Conservation (phyloP, 2,113 vertebrate species). For the Glaucidium brasilianum region DNA sequence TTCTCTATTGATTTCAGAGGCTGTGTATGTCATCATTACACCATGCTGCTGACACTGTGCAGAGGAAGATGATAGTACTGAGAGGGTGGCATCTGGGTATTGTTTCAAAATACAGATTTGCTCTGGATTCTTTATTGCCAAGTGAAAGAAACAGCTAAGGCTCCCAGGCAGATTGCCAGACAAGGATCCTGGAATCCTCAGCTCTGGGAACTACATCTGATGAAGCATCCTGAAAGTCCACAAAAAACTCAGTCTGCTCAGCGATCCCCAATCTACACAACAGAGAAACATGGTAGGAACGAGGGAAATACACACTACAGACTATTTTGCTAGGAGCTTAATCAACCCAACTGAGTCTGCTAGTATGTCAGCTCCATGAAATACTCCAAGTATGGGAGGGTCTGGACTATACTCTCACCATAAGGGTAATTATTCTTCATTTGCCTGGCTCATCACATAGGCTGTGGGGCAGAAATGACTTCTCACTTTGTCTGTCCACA, state of each 20-base stretch:
- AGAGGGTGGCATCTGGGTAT: not conserved
- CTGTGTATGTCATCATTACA: rapidly evolving
- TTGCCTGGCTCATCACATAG: not conserved
- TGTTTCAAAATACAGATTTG: not conserved
- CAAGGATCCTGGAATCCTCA: not conserved
- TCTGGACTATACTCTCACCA: not conserved
- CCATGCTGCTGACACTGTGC: not conserved
- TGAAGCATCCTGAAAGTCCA: not conserved
- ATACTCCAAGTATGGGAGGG: not conserved
- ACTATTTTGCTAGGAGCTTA: not conserved
- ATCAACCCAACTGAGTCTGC: not conserved
- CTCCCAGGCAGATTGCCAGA: not conserved
- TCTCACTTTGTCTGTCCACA: not conserved
- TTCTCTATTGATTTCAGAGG: not conserved
- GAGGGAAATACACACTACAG: not conserved
- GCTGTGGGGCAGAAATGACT: not conserved
- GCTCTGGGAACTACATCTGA: not conserved
- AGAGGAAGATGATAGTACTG: not conserved
- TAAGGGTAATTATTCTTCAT: not conserved
- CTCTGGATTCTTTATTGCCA: not conserved
- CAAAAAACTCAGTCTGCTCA: not conserved
- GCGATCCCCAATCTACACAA: not conserved
- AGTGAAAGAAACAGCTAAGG: not conserved
- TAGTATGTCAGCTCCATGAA: not conserved
- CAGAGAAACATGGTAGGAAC: not conserved